Evolutionary conservation across 1,140 invertebrate species (phyloP).

Genomic region (Limonius californicus): DNA sequence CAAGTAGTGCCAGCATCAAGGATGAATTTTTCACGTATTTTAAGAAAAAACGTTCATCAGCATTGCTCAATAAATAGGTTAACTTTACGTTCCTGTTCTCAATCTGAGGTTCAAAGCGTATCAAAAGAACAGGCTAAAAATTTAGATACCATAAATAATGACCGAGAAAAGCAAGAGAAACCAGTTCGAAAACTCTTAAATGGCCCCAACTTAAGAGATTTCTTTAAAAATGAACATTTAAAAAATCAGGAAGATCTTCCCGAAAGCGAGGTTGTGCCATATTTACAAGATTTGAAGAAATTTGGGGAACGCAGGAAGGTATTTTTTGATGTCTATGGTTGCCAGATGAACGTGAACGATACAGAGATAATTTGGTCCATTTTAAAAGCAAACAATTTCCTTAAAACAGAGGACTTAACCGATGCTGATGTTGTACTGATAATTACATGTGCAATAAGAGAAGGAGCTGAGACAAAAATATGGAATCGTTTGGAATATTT

Average conservation of each 20-base stretch:
- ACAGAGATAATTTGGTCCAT: slow-evolving; percentile 91
- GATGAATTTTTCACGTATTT: too few relatives aligned
- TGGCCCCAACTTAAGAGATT: slow-evolving; percentile 41
- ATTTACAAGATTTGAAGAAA: slow-evolving; percentile 29
- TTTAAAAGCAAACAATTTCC: slow-evolving; percentile 72
- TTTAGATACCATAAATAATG: too few relatives aligned
- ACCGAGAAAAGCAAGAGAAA: too few relatives aligned
- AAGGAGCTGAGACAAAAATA: slow-evolving; percentile 90
- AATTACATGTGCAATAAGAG: slow-evolving; percentile 93
- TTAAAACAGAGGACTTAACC: slow-evolving; percentile 57
- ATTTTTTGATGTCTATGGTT: slow-evolving; percentile 88
- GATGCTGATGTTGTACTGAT: slow-evolving; percentile 87
- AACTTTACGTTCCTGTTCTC: too few relatives aligned
- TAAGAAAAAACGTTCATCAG: too few relatives aligned
- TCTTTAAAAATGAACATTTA: slow-evolving; percentile 38
- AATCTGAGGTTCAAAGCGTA: too few relatives aligned
- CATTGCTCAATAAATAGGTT: too few relatives aligned
- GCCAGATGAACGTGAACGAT: slow-evolving; percentile 98
- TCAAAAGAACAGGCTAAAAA: too few relatives aligned
- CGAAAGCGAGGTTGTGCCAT: slow-evolving; percentile 30
- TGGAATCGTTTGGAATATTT: slow-evolving; percentile 77
- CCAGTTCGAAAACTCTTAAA: neutral
- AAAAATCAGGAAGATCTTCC: slow-evolving; percentile 27
- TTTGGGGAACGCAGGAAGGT: slow-evolving; percentile 56
- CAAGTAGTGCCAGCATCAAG: too few relatives aligned